These are phyloP conservation scores for Mayetiola destructor DNA, from an alignment of 2,888 invertebrate genomes.

Conservation along the genomic window DNA sequence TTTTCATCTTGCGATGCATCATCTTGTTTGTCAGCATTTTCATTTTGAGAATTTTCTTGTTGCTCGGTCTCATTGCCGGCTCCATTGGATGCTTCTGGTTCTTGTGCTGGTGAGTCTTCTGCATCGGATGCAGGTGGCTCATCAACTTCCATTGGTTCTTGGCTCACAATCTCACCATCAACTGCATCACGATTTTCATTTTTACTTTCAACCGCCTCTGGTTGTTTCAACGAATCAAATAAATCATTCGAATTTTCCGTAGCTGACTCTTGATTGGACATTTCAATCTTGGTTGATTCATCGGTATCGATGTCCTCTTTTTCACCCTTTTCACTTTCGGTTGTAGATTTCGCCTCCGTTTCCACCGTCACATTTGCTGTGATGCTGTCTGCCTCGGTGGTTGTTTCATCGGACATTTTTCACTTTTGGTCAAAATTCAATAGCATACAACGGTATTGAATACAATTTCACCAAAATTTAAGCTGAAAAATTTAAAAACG, in stretches of 20 bases:
- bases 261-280: too few species aligned
- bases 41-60: too few species aligned
- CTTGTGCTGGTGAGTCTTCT: too few species aligned
- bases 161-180: background rate
- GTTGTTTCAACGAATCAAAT: constrained; percentile 1
- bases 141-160: constrained; percentile 9
- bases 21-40: too few species aligned
- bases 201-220: too few species aligned
- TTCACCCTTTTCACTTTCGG: background rate
- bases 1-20: background rate
- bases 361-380: too few species aligned
- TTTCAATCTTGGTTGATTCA: background rate
- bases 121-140: background rate
- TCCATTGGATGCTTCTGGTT: background rate
- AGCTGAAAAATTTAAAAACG: too few species aligned
- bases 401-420: constrained; percentile 8
- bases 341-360: too few species aligned
- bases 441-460: background rate
- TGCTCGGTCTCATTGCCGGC: background rate
- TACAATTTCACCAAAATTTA: too few species aligned
- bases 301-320: background rate
- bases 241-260: background rate
- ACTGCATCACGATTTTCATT: background rate
- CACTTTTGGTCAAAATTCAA: background rate
- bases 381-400: too few species aligned